Evolutionary conservation across 2,797 vertebrate species (phyloP).

Genomic region (Poliocrania exsul): DNA sequence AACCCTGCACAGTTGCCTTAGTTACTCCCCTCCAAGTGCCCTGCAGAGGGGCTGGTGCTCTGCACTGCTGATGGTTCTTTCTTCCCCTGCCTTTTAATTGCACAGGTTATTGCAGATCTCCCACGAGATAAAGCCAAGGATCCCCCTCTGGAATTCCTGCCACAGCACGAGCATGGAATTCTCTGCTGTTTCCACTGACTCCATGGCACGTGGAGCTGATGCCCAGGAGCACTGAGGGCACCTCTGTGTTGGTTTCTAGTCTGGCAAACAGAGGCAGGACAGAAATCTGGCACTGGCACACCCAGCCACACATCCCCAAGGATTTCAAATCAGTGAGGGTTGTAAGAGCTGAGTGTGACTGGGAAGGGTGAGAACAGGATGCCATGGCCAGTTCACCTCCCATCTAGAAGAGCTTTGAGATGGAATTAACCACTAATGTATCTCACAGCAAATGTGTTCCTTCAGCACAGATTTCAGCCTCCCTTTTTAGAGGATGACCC

Average conservation of each 20-base stretch:
- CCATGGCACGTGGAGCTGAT: accelerated
- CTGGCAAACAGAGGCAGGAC: background rate
- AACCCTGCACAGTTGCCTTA: background rate
- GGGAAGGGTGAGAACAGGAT: background rate
- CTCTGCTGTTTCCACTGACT: accelerated
- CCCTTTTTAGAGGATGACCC: accelerated
- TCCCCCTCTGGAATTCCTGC: background rate
- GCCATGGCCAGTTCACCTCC: background rate
- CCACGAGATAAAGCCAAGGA: background rate
- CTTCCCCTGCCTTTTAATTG: background rate
- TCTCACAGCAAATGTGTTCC: background rate
- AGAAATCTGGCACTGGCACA: background rate
- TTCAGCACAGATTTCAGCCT: background rate
- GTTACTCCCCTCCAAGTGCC: background rate
- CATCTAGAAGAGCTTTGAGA: background rate
- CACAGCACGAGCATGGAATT: accelerated
- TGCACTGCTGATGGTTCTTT: background rate
- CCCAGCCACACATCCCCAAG: accelerated
- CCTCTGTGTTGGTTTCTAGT: accelerated
- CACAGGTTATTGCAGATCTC: background rate
- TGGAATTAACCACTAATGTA: background rate
- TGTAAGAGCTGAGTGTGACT: accelerated
- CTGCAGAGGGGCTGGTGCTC: background rate
- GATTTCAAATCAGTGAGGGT: background rate
- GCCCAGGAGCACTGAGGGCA: background rate